phyloP scores from a whole-genome alignment of 2,797 vertebrate species.

The Oreortyx pictus region DNA sequence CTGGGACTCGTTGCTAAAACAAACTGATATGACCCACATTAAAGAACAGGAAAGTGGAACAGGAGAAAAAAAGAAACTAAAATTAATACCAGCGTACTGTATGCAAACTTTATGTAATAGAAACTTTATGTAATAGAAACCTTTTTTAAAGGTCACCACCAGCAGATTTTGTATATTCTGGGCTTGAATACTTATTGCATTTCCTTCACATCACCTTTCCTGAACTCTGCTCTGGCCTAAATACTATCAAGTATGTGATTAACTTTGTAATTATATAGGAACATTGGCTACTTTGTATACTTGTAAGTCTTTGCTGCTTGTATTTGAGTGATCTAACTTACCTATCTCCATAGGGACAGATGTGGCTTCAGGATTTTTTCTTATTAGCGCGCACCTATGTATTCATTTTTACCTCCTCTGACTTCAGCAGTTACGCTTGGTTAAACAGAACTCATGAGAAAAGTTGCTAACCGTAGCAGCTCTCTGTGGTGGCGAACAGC shows the following conservation, averaged over 20 bases:
- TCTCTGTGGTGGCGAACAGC: background rate
- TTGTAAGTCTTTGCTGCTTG: background rate
- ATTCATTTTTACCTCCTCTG: background rate
- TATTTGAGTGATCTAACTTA: background rate
- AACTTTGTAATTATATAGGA: conserved; percentile 25
- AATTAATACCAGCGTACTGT: background rate
- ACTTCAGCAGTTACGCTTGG: background rate
- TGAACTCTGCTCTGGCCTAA: conserved; percentile 8
- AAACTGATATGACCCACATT: conserved; percentile 38
- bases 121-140: conserved; percentile 50
- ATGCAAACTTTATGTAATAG: conserved; percentile 18
- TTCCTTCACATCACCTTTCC: conserved; percentile 36
- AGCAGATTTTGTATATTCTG: conserved; percentile 24
- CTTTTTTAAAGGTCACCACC: conserved; percentile 48
- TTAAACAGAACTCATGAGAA: background rate
- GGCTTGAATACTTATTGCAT: conserved; percentile 31
- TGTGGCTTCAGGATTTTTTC: background rate
- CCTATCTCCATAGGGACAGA: background rate
- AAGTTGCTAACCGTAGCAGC: background rate
- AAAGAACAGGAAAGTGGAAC: conserved; percentile 43
- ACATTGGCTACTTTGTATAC: background rate
- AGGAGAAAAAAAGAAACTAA: background rate
- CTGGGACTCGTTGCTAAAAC: conserved; percentile 42
- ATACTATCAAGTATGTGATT: conserved; percentile 33
- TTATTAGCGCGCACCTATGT: background rate